Evolutionary conservation across 2,113 vertebrate species (phyloP), one percentile per base, ranked within the genome.

Genomic region (Spea bombifrons): DNA sequence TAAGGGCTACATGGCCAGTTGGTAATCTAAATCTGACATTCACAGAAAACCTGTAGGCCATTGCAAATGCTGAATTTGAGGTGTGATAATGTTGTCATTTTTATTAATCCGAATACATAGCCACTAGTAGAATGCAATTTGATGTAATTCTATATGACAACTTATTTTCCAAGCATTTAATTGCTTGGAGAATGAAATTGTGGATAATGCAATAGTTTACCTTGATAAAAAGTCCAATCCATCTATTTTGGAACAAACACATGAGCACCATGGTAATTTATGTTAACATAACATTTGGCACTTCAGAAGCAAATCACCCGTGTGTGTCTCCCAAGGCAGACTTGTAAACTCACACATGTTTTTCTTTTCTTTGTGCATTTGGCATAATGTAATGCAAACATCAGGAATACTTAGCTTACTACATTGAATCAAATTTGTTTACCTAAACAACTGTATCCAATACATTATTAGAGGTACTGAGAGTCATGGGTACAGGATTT

Each of bases 231-330:
- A 65, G 48, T 5, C n/a, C 65, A 75, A 47, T 5, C 12, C 5
- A 45, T 53, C 16, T 66, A 66, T 65, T 75, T 66, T 67, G 61
- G n/a, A 64, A 30, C 16, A 30, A 16, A 64, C 61, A 64, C 13
- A 64, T 16, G 8, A 67, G 17, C 47, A 67, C 65, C 47, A n/a
- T 75, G 74, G 17, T 75, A 53, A 75, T 66, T 75, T 66, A 75
- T 75, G 64, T 75, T 66, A 45, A 55, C 7, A 52, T 75, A 66
- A 64, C 64, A 75, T 75, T 75, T 75, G 73, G 73, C 59, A 75
- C 61, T 66, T 53, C n/a, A 17, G 30, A 15, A 6, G 50, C 30
- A 59, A 76, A 68, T 59, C 45, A 76, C 49, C 66, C 66, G 69
- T 69, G 10, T 69, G 66, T 67, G 45, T 59, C 44, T 69, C 75